phyloP scores from a whole-genome alignment of 2,797 vertebrate genomes.

The Gobionotothen gibberifrons region DNA sequence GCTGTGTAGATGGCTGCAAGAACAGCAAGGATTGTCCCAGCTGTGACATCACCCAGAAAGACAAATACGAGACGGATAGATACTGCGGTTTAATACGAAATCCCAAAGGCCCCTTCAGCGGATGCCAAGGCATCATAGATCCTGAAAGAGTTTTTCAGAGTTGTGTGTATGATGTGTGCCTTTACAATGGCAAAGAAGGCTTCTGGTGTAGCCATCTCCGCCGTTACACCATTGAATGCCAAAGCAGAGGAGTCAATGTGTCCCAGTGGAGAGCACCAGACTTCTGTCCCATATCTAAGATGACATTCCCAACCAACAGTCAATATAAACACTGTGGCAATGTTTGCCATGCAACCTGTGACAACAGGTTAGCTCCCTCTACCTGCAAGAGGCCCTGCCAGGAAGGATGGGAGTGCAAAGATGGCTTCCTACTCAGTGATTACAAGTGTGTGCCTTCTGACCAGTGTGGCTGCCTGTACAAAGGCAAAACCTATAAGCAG shows the following conservation, averaged over 20 bases:
- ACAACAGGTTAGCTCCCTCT: not conserved
- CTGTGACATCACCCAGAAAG: conserved; percentile 26
- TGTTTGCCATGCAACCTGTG: conserved; percentile 81
- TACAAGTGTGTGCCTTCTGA: conserved; percentile 66
- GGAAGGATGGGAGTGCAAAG: conserved; percentile 81
- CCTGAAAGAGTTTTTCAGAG: conserved; percentile 66
- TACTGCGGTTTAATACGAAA: conserved; percentile 60
- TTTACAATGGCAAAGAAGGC: conserved; percentile 39
- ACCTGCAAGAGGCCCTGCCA: conserved; percentile 74
- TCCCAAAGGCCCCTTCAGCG: conserved; percentile 74
- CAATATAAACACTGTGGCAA: conserved; percentile 78
- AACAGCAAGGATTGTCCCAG: conserved; percentile 28
- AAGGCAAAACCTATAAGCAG: conserved; percentile 56
- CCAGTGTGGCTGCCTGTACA: conserved; percentile 78
- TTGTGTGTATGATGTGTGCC: conserved; percentile 79
- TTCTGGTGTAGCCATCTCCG: conserved; percentile 72
- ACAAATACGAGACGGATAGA: conserved; percentile 4
- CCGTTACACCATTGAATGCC: conserved; percentile 74
- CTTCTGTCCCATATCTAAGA: conserved; percentile 80
- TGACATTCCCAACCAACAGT: conserved; percentile 79
- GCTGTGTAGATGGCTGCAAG: conserved; percentile 69
- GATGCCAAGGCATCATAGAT: conserved; percentile 66
- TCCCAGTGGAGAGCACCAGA: conserved; percentile 69
- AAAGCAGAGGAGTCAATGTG: conserved; percentile 57
- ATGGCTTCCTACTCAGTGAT: conserved; percentile 71